phyloP scores from a whole-genome alignment of 1,140 invertebrate genomes.

The Caenorhabditis latens region DNA sequence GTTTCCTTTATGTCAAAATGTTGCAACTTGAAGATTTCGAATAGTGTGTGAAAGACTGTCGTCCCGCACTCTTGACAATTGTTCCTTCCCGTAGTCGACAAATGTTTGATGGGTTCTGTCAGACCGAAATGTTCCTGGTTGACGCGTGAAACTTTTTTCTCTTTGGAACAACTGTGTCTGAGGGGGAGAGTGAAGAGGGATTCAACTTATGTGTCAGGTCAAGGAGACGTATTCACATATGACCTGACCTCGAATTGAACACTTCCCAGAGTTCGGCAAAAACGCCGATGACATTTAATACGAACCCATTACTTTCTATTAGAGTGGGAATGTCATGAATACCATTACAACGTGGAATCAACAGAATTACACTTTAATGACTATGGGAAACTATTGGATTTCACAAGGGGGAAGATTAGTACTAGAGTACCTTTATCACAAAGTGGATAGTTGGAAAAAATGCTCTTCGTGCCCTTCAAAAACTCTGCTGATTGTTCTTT shows the following conservation, averaged over 20 bases:
- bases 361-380: too few relatives aligned
- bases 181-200: neutral
- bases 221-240: neutral
- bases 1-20: slow-evolving; percentile 42
- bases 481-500: neutral
- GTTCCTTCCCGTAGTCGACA: slow-evolving; percentile 27
- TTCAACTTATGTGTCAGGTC: neutral
- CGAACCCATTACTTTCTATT: slow-evolving; percentile 22
- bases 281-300: slow-evolving; percentile 17
- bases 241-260: slow-evolving; percentile 11
- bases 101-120: slow-evolving; percentile 44
- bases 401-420: neutral
- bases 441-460: too few relatives aligned
- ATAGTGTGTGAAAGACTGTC: slow-evolving; percentile 30
- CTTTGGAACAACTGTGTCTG: neutral
- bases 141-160: slow-evolving; percentile 5
- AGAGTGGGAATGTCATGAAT: slow-evolving; percentile 12
- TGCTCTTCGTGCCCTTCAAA: too few relatives aligned
- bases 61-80: slow-evolving; percentile 41
- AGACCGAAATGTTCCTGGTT: slow-evolving; percentile 49
- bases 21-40: slow-evolving; percentile 46
- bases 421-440: too few relatives aligned
- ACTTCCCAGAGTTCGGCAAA: neutral
- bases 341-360: neutral
- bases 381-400: neutral